phyloP scores from a whole-genome alignment of 2,113 vertebrate genomes.

The Phalacrocorax carbo region DNA sequence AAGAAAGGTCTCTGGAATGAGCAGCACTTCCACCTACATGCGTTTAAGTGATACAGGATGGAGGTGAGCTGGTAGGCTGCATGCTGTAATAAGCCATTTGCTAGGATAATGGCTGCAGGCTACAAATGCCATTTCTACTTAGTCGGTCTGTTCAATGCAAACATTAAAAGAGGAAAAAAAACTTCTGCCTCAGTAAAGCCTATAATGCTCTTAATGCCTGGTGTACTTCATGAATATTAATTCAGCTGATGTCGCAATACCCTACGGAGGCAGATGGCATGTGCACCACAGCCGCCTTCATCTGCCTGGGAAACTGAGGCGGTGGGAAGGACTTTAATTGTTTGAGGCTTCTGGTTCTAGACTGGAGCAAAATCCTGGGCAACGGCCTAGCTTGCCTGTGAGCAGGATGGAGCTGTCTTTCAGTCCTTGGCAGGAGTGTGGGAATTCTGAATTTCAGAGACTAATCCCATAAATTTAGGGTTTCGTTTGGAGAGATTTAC shows the following conservation, averaged over 20 bases:
- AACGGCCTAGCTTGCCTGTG: background rate
- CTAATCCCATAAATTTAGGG: background rate
- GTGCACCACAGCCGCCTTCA: background rate
- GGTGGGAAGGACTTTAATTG: background rate
- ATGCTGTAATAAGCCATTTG: slow-evolving; percentile 51
- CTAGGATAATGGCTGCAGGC: slow-evolving; percentile 52
- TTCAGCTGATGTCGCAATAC: background rate
- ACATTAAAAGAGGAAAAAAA: background rate
- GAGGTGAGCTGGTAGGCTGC: slow-evolving; percentile 41
- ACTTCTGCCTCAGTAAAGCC: background rate
- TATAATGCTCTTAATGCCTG: slow-evolving; percentile 8
- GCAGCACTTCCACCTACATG: slow-evolving; percentile 29
- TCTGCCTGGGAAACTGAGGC: background rate
- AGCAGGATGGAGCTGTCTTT: background rate
- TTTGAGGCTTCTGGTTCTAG: background rate
- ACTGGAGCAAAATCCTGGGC: background rate
- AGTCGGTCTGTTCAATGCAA: slow-evolving; percentile 35
- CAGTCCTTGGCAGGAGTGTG: fast-evolving
- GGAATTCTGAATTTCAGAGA: background rate
- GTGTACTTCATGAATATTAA: background rate
- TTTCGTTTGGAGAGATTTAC: background rate
- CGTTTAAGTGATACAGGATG: background rate
- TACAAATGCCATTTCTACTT: slow-evolving; percentile 43
- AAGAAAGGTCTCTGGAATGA: slow-evolving; percentile 60
- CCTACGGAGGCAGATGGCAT: background rate